A percentile compares a stretch with the other conserved stretches of the same genome.
Conservation (phyloP, 2,797 vertebrate species). For the Cyclopterus lumpus region DNA sequence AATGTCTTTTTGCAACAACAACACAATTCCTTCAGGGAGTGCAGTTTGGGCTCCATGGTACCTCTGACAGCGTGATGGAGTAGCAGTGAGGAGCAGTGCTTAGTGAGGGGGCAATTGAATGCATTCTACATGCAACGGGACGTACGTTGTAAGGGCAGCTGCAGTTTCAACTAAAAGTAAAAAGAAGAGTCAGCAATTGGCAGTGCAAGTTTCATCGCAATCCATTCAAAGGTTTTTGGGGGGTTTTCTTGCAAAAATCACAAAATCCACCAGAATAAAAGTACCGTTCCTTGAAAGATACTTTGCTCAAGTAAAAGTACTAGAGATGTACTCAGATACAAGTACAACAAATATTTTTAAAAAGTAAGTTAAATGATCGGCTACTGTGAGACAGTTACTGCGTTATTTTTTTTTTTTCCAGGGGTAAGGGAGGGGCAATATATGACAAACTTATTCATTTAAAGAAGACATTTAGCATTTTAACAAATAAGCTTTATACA, state of each 20-base stretch:
- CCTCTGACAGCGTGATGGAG: background rate
- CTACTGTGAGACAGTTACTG: background rate
- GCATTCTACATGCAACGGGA: background rate
- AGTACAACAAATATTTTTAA: no score
- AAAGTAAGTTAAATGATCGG: background rate
- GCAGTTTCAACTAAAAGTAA: background rate
- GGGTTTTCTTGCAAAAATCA: no score
- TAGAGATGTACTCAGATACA: no score
- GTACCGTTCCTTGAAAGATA: no score
- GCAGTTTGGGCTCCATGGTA: background rate
- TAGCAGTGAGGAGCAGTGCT: no score
- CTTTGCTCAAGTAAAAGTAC: no score
- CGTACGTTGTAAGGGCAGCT: background rate
- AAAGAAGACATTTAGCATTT: background rate
- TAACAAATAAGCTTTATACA: background rate
- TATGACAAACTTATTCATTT: background rate
- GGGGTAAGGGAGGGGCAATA: background rate
- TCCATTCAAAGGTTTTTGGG: background rate
- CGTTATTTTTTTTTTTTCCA: background rate
- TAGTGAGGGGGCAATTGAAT: background rate
- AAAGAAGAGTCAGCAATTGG: background rate
- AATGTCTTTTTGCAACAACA: background rate
- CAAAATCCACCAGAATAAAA: no score
- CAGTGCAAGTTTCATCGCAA: background rate
- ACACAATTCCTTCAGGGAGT: background rate